These are phyloP conservation scores for Acomys russatus DNA, from an alignment of 2,797 vertebrate genomes.

Conservation along the genomic window DNA sequence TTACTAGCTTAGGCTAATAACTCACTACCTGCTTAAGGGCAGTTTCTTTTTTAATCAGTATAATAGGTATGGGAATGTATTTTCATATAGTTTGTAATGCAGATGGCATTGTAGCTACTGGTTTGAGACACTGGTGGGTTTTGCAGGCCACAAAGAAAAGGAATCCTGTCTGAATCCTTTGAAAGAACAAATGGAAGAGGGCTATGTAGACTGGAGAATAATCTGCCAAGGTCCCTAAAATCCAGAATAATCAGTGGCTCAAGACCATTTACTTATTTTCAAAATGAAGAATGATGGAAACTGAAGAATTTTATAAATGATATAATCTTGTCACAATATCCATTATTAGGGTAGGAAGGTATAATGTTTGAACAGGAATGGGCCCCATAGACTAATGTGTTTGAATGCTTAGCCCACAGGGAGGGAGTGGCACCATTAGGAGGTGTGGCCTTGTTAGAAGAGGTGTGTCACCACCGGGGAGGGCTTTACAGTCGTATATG, in stretches of 20 bases:
- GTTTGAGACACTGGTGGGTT: no score
- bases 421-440: not conserved
- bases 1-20: constrained; percentile 34
- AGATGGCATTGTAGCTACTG: not conserved
- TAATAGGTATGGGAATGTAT: constrained; percentile 30
- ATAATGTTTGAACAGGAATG: not conserved
- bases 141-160: not conserved
- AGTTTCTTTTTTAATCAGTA: constrained; percentile 73
- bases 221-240: not conserved
- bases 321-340: not conserved
- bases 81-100: not conserved
- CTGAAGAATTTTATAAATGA: not conserved
- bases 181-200: not conserved
- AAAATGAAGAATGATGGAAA: not conserved
- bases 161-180: not conserved
- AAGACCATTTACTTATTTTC: constrained; percentile 23
- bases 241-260: not conserved
- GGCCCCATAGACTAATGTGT: not conserved
- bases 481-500: not conserved
- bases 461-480: not conserved
- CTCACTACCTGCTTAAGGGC: constrained; percentile 67
- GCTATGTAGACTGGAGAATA: not conserved
- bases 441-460: not conserved
- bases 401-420: not conserved
- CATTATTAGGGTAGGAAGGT: not conserved